Evolutionary conservation across 2,888 invertebrate species (phyloP), one percentile per base, ranked within the genome.

Genomic region (Brachypterus glaber): DNA sequence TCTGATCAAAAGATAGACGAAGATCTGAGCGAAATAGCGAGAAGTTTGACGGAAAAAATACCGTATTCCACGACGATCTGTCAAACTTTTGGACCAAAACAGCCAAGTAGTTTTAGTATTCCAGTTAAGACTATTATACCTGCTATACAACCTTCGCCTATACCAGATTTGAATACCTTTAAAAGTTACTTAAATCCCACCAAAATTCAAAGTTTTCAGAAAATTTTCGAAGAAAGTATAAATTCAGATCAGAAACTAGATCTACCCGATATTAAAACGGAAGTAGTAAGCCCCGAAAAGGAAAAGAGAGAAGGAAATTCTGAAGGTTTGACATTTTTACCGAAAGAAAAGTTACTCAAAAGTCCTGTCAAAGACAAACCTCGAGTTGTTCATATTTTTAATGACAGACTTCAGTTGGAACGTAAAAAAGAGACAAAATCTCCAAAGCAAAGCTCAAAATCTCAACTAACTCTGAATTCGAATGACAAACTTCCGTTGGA

Each of bases 201-300:
- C 37, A 47, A 51, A 1, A 44, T 56, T 3, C 58, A 58, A 32
- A 59, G 60, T 1, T 66, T 66, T 42, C 66, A 66, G 44, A 67
- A 61, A 43, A 66, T 66, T 48, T 67, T 67, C 45, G 67, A 67
- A 40, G 64, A 66, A 39, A 55, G 63, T 1, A 55, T 65, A n/a
- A 62, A 60, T n/a, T n/a, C n/a, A n/a, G n/a, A n/a, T n/a, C n/a
- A n/a, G n/a, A n/a, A n/a, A n/a, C n/a, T n/a, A n/a, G n/a, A n/a
- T n/a, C n/a, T n/a, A n/a, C n/a, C n/a, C n/a, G n/a, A n/a, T n/a
- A n/a, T n/a, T n/a, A n/a, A n/a, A n/a, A n/a, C n/a, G n/a, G n/a
- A n/a, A n/a, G n/a, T n/a, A n/a, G n/a, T n/a, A n/a, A n/a, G n/a
- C n/a, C n/a, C n/a, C n/a, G n/a, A n/a, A n/a, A n/a, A n/a, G n/a